A percentile compares a stretch with the other conserved stretches of the same genome.
These are phyloP conservation scores for Himalopsyche kuldschensis DNA, from an alignment of 2,888 invertebrate genomes.

Conservation along the genomic window DNA sequence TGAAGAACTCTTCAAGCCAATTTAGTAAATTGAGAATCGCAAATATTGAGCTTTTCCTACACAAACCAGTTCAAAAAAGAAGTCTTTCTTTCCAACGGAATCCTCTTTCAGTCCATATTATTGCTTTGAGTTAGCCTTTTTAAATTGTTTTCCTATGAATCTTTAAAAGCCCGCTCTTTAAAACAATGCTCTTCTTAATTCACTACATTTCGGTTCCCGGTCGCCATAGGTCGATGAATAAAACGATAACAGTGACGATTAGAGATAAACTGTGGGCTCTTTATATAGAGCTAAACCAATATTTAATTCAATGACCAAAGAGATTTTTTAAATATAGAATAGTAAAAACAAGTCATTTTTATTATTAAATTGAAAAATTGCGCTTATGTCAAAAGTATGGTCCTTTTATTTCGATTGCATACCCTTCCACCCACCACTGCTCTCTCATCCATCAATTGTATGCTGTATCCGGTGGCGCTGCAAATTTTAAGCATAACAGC, in stretches of 20 bases:
- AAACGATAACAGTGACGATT: neutral
- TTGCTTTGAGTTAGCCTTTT: neutral
- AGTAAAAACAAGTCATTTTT: no score
- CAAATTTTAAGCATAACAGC: no score
- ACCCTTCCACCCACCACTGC: no score
- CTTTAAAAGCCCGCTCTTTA: neutral
- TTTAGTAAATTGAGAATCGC: neutral
- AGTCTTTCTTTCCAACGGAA: neutral
- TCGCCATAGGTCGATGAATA: neutral
- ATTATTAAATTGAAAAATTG: no score
- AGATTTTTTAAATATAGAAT: no score
- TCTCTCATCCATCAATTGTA: no score
- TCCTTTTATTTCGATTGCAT: no score
- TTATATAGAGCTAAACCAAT: no score
- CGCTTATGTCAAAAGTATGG: no score
- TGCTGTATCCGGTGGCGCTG: no score
- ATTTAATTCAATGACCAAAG: no score
- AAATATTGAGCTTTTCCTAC: neutral
- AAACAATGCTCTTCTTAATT: neutral
- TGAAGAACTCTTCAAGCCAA: neutral
- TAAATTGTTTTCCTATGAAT: neutral
- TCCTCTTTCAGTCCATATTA: neutral
- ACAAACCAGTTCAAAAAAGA: neutral
- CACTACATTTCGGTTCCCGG: neutral
- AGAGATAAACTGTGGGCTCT: neutral